Evolutionary conservation across 2,113 vertebrate species (phyloP), one percentile per base, ranked within the genome.

Genomic region (Damaliscus lunatus): DNA sequence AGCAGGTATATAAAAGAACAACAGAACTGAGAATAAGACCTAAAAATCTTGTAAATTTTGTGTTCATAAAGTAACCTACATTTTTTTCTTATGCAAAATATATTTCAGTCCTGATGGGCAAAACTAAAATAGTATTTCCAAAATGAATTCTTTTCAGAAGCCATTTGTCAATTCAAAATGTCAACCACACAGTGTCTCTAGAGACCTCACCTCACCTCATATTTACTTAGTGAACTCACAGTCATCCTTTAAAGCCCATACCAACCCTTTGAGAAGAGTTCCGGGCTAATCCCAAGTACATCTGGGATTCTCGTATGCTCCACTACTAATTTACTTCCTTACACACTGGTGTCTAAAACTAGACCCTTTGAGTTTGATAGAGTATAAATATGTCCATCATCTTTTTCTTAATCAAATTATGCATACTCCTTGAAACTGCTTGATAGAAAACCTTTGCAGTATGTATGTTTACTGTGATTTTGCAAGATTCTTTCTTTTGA

Each of bases 51-150:
- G 3, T 12, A 40, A 43, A 81, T 15, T 87, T 80, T 80, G 14
- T 48, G 7, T 82, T 93, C 43, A 16, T 85, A 53, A 85, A 71
- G 15, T 60, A 71, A 8, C 40, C 2, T 81, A 36, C 2, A 27
- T 55, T 50, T 93, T 67, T 74, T 96, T 9, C 5, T 80, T 81
- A 90, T 16, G 84, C 46, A 86, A 93, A 96, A 82, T 83, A 6
- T 46, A 17, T 14, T 74, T 96, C 71, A 15, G n/a, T 5, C 33
- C 46, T 7, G 62, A 13, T n/a, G 36, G 29, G 3, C 0, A 90
- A 87, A 93, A 64, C 13, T 55, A 60, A 94, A 89, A 50, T 59
- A 88, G 7, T 80, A 36, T 81, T 78, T 93, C 62, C 15, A 48
- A 50, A 88, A 2, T 60, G 8, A 6, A 29, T 43, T 23, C 21